Percentiles rank a stretch among this genome's conserved stretches.
Evolutionary conservation across 2,113 vertebrate genomes (phyloP).

Genomic region (Apeltes quadracus): DNA sequence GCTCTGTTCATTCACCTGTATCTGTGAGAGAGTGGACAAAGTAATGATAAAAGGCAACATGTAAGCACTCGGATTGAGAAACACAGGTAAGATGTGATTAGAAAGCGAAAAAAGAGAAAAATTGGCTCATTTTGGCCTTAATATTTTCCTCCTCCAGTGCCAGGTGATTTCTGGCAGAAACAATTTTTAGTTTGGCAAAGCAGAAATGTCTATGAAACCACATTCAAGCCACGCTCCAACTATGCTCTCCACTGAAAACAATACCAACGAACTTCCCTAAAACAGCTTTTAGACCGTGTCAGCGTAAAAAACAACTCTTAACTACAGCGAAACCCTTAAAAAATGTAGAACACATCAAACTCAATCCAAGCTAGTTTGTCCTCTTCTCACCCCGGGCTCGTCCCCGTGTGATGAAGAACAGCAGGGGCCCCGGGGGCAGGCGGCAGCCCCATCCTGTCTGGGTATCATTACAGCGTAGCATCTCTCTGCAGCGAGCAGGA

Average conservation of each 20-base stretch:
- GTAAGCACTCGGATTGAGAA: conserved; percentile 29
- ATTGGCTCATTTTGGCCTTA: conserved; percentile 1
- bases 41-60: conserved; percentile 38
- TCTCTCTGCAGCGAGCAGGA: conserved; percentile 56
- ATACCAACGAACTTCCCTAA: conserved; percentile 40
- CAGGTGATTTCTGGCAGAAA: conserved; percentile 38
- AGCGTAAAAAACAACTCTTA: conserved; percentile 18
- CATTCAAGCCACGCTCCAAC: conserved; percentile 25
- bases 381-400: conserved; percentile 3
- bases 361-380: background rate
- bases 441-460: conserved; percentile 26
- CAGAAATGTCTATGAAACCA: conserved; percentile 36
- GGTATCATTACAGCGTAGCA: conserved; percentile 61
- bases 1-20: conserved; percentile 25
- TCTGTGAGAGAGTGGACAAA: conserved; percentile 19
- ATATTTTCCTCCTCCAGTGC: conserved; percentile 24
- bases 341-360: conserved; percentile 1
- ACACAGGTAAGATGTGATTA: conserved; percentile 22
- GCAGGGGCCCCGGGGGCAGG: conserved; percentile 48
- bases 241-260: conserved; percentile 50
- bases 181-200: conserved; percentile 42
- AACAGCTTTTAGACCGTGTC: conserved; percentile 38
- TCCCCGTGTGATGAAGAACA: conserved; percentile 44
- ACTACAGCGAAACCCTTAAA: conserved; percentile 25
- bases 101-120: conserved; percentile 16